Evolutionary conservation across 2,797 vertebrate species (phyloP).

Genomic region (Acipenser ruthenus): DNA sequence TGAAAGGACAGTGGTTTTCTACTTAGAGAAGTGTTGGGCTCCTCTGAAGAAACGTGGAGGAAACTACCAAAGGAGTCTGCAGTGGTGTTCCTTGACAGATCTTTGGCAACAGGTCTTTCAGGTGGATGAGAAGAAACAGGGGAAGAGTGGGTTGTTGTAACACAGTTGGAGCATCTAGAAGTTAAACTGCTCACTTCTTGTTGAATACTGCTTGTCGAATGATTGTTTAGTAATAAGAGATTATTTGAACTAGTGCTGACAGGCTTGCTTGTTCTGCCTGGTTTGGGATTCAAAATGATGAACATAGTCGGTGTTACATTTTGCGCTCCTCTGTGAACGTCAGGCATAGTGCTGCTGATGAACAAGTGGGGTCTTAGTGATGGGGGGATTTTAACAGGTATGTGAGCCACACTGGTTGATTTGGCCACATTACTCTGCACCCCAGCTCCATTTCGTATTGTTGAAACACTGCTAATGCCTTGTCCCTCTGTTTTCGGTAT

Average conservation of each 20-base stretch:
- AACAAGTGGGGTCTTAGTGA: too few relatives aligned
- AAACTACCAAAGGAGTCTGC: not conserved
- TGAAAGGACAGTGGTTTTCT: not conserved
- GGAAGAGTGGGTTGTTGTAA: not conserved
- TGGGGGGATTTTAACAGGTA: too few relatives aligned
- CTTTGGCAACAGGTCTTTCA: not conserved
- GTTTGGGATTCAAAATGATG: not conserved
- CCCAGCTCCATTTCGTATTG: too few relatives aligned
- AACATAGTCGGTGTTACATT: not conserved
- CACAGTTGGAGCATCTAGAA: not conserved
- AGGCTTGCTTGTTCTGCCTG: not conserved
- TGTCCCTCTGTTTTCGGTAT: too few relatives aligned
- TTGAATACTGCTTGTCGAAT: not conserved
- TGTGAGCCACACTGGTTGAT: too few relatives aligned
- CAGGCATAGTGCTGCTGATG: too few relatives aligned
- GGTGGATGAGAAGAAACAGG: not conserved
- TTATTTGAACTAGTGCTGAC: not conserved
- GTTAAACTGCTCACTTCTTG: not conserved
- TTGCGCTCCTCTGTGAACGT: not conserved
- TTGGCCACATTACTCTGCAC: too few relatives aligned
- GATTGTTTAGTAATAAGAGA: not conserved
- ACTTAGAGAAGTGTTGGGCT: not conserved
- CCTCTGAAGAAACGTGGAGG: not conserved
- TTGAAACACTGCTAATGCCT: too few relatives aligned
- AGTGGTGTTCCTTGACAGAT: not conserved